A percentile compares a stretch with the other conserved stretches of the same genome.
These are phyloP conservation scores for Mermis nigrescens DNA, from an alignment of 2,888 invertebrate species.

Conservation along the genomic window DNA sequence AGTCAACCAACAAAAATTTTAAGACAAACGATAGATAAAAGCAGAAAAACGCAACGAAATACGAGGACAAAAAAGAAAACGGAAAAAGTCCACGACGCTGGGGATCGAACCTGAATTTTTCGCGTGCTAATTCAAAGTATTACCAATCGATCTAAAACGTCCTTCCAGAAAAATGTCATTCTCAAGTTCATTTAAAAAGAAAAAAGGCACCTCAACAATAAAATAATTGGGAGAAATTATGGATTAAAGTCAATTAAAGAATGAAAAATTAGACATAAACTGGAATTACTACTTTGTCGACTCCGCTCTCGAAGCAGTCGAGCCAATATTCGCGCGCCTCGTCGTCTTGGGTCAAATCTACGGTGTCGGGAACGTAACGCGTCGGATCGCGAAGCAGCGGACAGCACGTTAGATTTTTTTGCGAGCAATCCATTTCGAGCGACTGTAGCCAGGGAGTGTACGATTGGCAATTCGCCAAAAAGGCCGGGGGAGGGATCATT, in stretches of 20 bases:
- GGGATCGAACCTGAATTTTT: too few species aligned
- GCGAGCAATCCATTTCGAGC: conserved; percentile 42
- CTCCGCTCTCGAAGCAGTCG: conserved; percentile 61
- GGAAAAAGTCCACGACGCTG: too few species aligned
- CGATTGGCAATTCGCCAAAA: not conserved
- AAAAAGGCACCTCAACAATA: not conserved
- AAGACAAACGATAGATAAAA: too few species aligned
- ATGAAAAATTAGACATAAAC: not conserved
- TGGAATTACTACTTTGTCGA: conserved; percentile 43
- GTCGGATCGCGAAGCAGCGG: conserved; percentile 56
- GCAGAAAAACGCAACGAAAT: too few species aligned
- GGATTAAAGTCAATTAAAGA: too few species aligned
- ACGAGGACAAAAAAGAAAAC: too few species aligned
- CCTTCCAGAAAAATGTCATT: too few species aligned
- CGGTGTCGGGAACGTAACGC: conserved; percentile 70
- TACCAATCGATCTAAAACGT: too few species aligned
- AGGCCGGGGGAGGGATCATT: conserved; percentile 17
- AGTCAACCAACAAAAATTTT: too few species aligned
- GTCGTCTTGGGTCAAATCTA: conserved; percentile 62
- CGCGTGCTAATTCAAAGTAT: too few species aligned
- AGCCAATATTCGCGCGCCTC: conserved; percentile 77
- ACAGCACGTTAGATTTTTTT: conserved; percentile 46
- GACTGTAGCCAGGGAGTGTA: conserved; percentile 35
- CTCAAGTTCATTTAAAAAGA: too few species aligned
- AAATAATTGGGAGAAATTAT: too few species aligned